Base-by-base conservation (phyloP, 2,797 vertebrate genomes). In the Acomys russatus region DNA sequence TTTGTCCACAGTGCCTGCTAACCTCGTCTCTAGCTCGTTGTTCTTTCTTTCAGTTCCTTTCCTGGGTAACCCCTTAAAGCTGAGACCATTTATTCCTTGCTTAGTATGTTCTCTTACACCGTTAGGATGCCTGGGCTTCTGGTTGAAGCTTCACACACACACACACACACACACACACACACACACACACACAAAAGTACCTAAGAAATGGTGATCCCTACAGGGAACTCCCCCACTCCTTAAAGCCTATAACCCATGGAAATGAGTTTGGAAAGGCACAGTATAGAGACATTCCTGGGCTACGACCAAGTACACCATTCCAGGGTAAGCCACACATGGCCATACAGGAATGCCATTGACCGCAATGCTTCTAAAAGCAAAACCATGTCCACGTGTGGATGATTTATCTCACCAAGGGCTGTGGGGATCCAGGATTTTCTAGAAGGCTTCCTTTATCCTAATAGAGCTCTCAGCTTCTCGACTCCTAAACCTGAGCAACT, bases 401-500 rank as follows among this genome's bases (percentile, higher is more conserved):
- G 63, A 59, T 56, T 28, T 35, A 0, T 44, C 54, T 84, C 51
- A 92, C 68, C 61, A 71, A 56, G 64, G 35, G 15, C 51, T 28
- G 2, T 85, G 49, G 73, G 49, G 92, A 90, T 88, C 92, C 61
- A 88, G 83, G 90, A n/a, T 91, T 94, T 94, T 96, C 94, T 90
- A 93, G 90, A 96, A 94, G 92, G 9, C 59, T 93, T 74, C 80
- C 94, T 95, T 90, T 70, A 86, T 85, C 20, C 73, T 87, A 71
- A 94, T n/a, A 84, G 78, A 97, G 25, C 78, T 96, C 83, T 94
- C 73, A 44, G 76, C 23, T 91, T 88, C 86, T 92, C 25, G 2
- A 82, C 6, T 83, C 70, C 68, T 68, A 94, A 91, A 76, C 79
- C 38, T 61, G 23, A 90, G 25, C 66, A 92, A 94, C 89, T 94